Evolutionary conservation across 1,140 invertebrate genomes (phyloP).

Genomic region (Helicoverpa zea): DNA sequence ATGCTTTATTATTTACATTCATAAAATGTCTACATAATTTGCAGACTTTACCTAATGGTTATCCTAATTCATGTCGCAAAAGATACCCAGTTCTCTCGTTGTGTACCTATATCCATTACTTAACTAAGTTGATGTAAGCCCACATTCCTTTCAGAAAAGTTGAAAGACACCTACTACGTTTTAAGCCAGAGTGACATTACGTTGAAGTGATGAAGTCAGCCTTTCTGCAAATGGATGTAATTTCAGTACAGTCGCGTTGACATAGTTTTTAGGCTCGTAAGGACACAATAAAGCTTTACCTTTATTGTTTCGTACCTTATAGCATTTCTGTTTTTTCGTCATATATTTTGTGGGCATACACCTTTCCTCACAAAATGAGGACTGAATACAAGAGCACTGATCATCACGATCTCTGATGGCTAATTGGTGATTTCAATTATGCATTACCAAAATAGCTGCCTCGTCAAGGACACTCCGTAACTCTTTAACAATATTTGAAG

Average conservation of each 20-base stretch:
- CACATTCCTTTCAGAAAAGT: background rate
- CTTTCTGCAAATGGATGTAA: slow-evolving; percentile 35
- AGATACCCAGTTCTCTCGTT: too few relatives aligned
- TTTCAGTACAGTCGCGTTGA: slow-evolving; percentile 24
- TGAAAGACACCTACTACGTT: background rate
- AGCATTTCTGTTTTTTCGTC: too few relatives aligned
- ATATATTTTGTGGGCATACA: too few relatives aligned
- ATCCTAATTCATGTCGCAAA: too few relatives aligned
- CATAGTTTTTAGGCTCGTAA: slow-evolving; percentile 36
- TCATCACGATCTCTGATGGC: too few relatives aligned
- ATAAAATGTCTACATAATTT: too few relatives aligned
- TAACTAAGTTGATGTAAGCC: background rate
- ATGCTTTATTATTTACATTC: too few relatives aligned
- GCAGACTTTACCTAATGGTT: too few relatives aligned
- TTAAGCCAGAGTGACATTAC: background rate
- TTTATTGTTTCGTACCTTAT: too few relatives aligned
- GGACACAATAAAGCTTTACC: background rate
- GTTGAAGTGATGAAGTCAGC: slow-evolving; percentile 29
- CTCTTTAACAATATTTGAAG: background rate
- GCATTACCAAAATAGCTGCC: background rate
- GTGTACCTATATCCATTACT: background rate
- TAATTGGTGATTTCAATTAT: too few relatives aligned
- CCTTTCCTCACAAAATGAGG: too few relatives aligned
- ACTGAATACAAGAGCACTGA: too few relatives aligned
- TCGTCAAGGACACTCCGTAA: background rate